Conservation (phyloP, 2,888 invertebrate genomes). For the Sthenelais limicola region DNA sequence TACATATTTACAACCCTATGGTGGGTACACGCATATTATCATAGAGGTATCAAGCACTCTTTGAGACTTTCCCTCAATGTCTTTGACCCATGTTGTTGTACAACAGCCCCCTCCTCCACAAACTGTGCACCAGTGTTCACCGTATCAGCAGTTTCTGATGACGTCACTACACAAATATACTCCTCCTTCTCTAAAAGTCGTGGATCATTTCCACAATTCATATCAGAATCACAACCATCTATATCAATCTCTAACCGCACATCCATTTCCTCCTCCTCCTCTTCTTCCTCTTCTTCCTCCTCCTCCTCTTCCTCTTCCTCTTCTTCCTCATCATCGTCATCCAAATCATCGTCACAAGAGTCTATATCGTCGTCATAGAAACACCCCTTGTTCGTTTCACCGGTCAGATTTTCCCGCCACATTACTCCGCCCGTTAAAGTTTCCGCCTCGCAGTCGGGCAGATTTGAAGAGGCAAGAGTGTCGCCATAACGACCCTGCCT, state of each 20-base stretch:
- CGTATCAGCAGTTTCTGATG: no score
- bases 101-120: background rate
- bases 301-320: slow-evolving; percentile 21
- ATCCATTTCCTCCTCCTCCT: background rate
- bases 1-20: no score
- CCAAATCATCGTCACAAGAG: background rate
- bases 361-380: slow-evolving; percentile 22
- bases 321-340: slow-evolving; percentile 25
- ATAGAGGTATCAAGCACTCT: slow-evolving; percentile 16
- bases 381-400: background rate
- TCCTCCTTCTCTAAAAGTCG: no score
- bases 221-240: background rate
- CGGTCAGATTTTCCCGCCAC: background rate
- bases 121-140: no score
- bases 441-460: slow-evolving; percentile 39
- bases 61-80: background rate
- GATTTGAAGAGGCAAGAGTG: background rate
- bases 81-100: background rate
- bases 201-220: no score
- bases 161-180: no score
- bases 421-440: slow-evolving; percentile 1
- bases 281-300: background rate
- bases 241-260: background rate
- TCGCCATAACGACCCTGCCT: slow-evolving; percentile 6
- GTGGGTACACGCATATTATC: no score